Evolutionary conservation across 2,113 vertebrate genomes (phyloP), one percentile per base, ranked within the genome.

Genomic region (Phrynocephalus versicolor): DNA sequence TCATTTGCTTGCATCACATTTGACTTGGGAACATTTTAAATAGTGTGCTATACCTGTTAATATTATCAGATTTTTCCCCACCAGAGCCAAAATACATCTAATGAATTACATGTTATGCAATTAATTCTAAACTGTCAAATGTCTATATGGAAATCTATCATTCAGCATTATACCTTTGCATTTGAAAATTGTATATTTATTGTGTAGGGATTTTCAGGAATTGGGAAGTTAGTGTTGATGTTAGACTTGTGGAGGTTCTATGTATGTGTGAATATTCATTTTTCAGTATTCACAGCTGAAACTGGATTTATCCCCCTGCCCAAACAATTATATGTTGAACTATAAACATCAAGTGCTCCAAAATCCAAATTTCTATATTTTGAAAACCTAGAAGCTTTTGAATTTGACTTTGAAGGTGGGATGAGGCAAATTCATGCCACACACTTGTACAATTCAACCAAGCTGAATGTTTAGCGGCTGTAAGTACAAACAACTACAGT

Each of bases 381-480:
- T 57, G 64, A 69, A 12, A 84, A 57, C 51, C 25, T 73, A 62
- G 37, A 35, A 45, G 57, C 27, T 79, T 79, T 81, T 67, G 83
- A 51, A 78, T 37, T 79, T 2, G 70, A 39, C 30, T n/a, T 37
- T 39, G 85, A 45, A 79, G 78, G 64, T 77, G 18, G 62, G 5
- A 86, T 70, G 87, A 88, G 91, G 88, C 55, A 72, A 83, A 67
- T 77, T 87, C 79, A 88, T 33, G 76, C 10, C 78, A 37, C 57
- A 87, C 23, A 57, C 80, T 85, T 62, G 87, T 79, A n/a, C 87
- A 88, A 82, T 90, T 86, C 82, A 91, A 73, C 82, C n/a, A 90
- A 91, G 73, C 58, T 71, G 64, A 67, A 39, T 85, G 87, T 90
- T 79, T 91, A 89, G 73, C 88, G 86, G n/a, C 89, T 69, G 80